phyloP scores from a whole-genome alignment of 2,888 invertebrate species.

The Patella pellucida region DNA sequence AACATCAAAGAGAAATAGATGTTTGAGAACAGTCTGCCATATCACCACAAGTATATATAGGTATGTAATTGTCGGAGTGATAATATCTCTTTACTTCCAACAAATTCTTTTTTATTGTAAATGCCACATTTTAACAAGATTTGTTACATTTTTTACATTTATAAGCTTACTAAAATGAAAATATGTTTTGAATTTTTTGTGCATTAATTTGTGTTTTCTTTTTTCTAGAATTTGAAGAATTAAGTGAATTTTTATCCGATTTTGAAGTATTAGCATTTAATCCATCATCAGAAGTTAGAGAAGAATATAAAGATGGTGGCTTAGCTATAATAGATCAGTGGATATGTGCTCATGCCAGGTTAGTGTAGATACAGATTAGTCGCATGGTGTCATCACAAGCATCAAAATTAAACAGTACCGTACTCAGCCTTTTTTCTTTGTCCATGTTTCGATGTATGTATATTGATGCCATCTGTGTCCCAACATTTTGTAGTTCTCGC shows the following conservation, averaged over 20 bases:
- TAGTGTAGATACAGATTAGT: constrained; percentile 28
- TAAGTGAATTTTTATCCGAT: constrained; percentile 72
- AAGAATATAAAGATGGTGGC: constrained; percentile 82
- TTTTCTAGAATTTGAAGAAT: constrained; percentile 70
- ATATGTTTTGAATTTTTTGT: background rate
- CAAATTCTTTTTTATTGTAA: no score
- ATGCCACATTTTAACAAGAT: background rate
- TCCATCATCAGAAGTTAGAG: constrained; percentile 52
- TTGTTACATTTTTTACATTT: background rate
- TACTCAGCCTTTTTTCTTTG: no score
- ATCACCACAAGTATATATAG: background rate
- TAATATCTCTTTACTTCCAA: background rate
- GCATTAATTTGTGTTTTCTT: background rate
- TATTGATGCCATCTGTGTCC: no score
- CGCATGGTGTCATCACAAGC: no score
- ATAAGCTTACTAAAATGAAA: background rate
- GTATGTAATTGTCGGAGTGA: background rate
- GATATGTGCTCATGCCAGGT: constrained; percentile 88
- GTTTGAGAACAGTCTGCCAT: no score
- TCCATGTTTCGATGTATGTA: no score
- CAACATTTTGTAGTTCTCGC: no score
- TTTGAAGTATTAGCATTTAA: constrained; percentile 56
- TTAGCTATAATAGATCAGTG: constrained; percentile 95
- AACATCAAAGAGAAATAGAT: no score
- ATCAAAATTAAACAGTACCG: no score